These are phyloP conservation scores for Andrena bucephala DNA, from an alignment of 2,888 invertebrate genomes.

Conservation along the genomic window DNA sequence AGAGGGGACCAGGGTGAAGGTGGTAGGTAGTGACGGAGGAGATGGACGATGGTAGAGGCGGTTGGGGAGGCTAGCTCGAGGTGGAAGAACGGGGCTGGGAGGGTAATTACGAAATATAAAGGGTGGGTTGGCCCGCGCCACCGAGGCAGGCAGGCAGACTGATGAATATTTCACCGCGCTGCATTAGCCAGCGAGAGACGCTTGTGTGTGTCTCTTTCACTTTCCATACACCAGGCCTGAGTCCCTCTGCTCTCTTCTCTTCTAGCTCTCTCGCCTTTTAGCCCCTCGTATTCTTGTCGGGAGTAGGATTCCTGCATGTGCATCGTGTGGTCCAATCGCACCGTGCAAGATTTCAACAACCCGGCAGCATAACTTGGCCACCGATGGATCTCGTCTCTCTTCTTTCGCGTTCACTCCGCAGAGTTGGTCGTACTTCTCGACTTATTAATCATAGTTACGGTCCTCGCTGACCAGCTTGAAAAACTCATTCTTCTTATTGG, in stretches of 20 bases:
- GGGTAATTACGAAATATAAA: constrained; percentile 84
- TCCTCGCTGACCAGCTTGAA: too few species aligned
- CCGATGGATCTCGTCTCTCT: not conserved
- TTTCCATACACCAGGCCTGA: constrained; percentile 69
- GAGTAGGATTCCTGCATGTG: constrained; percentile 59
- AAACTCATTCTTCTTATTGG: too few species aligned
- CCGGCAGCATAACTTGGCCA: constrained; percentile 23
- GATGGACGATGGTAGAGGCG: constrained; percentile 45
- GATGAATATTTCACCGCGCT: constrained; percentile 84
- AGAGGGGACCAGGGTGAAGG: constrained; percentile 47
- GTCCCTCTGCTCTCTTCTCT: constrained; percentile 30
- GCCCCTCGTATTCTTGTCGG: constrained; percentile 61
- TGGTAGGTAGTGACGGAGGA: constrained; percentile 51
- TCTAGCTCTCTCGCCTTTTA: constrained; percentile 19
- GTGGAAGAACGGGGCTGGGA: constrained; percentile 73
- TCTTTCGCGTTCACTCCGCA: not conserved
- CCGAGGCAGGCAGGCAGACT: constrained; percentile 80
- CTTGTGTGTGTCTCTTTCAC: constrained; percentile 79
- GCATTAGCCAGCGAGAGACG: constrained; percentile 82
- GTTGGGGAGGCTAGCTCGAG: constrained; percentile 70
- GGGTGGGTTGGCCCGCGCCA: constrained; percentile 81
- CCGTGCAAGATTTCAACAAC: constrained; percentile 30
- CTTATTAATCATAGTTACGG: too few species aligned
- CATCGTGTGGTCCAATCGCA: constrained; percentile 33
- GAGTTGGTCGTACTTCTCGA: not conserved